Conservation (phyloP, 2,888 invertebrate species). For the Rapana venosa region DNA sequence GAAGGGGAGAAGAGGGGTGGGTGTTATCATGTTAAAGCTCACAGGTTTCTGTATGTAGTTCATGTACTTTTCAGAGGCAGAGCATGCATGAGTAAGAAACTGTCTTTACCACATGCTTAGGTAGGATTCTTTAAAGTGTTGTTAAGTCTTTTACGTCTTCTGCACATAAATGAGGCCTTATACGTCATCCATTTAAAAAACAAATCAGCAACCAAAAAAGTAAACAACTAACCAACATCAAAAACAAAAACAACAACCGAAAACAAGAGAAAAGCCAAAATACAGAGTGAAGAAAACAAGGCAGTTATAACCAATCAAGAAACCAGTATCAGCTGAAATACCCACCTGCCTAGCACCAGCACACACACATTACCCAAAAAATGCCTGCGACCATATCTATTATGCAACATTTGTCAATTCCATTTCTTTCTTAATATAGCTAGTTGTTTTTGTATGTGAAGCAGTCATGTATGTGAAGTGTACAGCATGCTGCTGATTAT, state of each 20-base stretch:
- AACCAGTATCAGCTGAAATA: no score
- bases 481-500: no score
- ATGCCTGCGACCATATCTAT: no score
- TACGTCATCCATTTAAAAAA: neutral
- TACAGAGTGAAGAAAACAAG: neutral
- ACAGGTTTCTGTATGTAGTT: neutral
- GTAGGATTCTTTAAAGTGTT: no score
- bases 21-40: neutral
- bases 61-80: neutral
- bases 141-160: no score
- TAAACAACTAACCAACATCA: neutral
- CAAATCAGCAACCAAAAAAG: neutral
- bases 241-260: neutral
- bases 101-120: no score
- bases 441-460: no score
- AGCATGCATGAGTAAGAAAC: neutral
- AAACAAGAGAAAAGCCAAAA: neutral
- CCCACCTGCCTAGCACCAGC: no score
- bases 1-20: neutral
- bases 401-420: no score
- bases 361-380: no score
- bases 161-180: neutral
- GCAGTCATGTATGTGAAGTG: no score
- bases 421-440: no score
- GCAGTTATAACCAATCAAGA: neutral